Base-by-base conservation (phyloP, 2,797 vertebrate species). In the Gobionotothen gibberifrons region DNA sequence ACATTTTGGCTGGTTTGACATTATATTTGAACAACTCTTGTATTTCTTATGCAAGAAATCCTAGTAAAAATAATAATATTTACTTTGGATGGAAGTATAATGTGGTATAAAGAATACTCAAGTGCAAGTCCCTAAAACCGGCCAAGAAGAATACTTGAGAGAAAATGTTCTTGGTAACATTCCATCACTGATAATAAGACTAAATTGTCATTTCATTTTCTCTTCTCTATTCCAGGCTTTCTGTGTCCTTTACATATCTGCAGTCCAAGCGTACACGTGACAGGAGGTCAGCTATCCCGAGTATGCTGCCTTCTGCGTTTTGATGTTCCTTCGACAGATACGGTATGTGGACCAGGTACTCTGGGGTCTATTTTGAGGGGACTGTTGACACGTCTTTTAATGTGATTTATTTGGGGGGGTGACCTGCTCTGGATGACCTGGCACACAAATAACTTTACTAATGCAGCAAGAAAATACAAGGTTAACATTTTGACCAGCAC, bases 351-450 rank as follows among this genome's bases (percentile, higher is more conserved):
- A 88, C 86, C 81, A 89, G 88, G 89, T 93, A 88, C 83, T 92
- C 88, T 87, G 63, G 75, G 48, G 36, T 61, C 90, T 91, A 94
- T 94, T 94, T 90, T 81, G 67, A 93, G 92, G 67, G 52, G 63
- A 67, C 87, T 68, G 89, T 85, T 92, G 91, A 93, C 92, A 90
- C 21, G 83, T 87, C 89, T 92, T 92, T 89, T 88, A 84, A 85
- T 87, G 61, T 92, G 92, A 94, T 94, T 93, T 91, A 93, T 93
- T 87, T 82, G 77, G 72, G 80, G 80, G 77, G 76, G 78, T 87
- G 88, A 83, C 81, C 75, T 72, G 84, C 83, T 81, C 75, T 74
- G 82, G 88, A 87, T 86, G 78, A 93, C 89, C 90, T 84, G 76
- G 82, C 80, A 86, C 87, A 87, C 86, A 94, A 93, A 94, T 93